phyloP scores from a whole-genome alignment of 2,113 vertebrate genomes.

The Lota lota region DNA sequence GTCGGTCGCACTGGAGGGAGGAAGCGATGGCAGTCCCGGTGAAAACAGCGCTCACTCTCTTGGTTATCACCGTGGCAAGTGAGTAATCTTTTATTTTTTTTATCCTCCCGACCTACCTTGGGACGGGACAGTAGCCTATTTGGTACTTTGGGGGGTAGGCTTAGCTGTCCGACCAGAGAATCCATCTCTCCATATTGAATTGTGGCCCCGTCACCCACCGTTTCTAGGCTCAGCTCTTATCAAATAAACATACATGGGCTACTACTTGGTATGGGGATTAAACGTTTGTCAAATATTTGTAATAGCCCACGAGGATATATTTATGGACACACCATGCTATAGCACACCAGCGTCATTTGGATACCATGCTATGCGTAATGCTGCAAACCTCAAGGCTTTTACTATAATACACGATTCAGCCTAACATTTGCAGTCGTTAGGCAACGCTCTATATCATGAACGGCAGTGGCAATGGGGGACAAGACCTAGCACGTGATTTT shows the following conservation, averaged over 20 bases:
- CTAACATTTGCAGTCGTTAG: too few relatives aligned
- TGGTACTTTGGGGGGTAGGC: neutral
- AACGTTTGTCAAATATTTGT: too few relatives aligned
- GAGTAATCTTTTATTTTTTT: slow-evolving; percentile 46
- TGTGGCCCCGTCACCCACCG: neutral
- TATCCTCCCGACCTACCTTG: neutral
- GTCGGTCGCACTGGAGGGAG: slow-evolving; percentile 53
- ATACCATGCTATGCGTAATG: too few relatives aligned
- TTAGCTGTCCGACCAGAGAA: neutral
- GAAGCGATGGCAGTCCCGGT: slow-evolving; percentile 61
- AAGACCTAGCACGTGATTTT: slow-evolving; percentile 54
- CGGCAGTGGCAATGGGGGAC: neutral
- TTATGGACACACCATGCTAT: too few relatives aligned
- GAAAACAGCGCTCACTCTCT: slow-evolving; percentile 59
- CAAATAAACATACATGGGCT: too few relatives aligned
- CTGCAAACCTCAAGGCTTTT: too few relatives aligned
- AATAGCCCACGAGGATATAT: too few relatives aligned
- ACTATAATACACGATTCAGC: too few relatives aligned
- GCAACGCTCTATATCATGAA: too few relatives aligned
- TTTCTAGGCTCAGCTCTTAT: slow-evolving; percentile 1
- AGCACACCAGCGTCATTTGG: too few relatives aligned
- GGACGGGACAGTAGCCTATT: slow-evolving; percentile 5
- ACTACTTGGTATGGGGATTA: too few relatives aligned
- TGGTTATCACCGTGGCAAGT: slow-evolving; percentile 66
- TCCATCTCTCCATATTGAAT: neutral